Evolutionary conservation across 2,113 vertebrate genomes (phyloP).

Genomic region (Albula glossodonta): DNA sequence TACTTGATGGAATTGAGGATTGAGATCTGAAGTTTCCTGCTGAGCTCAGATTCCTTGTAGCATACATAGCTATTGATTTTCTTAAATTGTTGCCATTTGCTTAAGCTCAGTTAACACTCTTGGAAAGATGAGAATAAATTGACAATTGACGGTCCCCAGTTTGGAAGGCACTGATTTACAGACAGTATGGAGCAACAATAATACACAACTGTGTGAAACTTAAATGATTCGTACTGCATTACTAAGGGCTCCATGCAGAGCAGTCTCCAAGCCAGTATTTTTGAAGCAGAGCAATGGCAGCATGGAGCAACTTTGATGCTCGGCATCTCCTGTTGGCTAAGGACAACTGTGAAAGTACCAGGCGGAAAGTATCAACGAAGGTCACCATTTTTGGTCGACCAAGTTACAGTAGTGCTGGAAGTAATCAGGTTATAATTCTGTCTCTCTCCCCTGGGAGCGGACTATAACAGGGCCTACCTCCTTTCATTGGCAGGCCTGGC

Average conservation of each 20-base stretch:
- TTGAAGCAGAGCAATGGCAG: too few relatives aligned
- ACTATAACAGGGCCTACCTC: not conserved
- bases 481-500: constrained; percentile 8
- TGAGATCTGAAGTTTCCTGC: too few relatives aligned
- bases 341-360: too few relatives aligned
- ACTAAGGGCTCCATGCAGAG: too few relatives aligned
- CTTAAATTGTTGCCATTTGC: too few relatives aligned
- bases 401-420: not conserved
- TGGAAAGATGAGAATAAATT: too few relatives aligned
- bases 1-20: too few relatives aligned
- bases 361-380: too few relatives aligned
- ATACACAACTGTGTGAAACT: not conserved
- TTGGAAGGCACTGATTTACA: not conserved
- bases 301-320: too few relatives aligned
- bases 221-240: not conserved
- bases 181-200: not conserved
- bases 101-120: not conserved
- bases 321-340: not conserved
- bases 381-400: not conserved
- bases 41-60: too few relatives aligned
- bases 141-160: not conserved
- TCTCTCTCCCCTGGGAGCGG: not conserved
- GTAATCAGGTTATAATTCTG: constrained; percentile 19
- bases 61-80: too few relatives aligned
- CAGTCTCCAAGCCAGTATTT: too few relatives aligned